phyloP scores from a whole-genome alignment of 2,113 vertebrate genomes.

The Poecilia latipinna region DNA sequence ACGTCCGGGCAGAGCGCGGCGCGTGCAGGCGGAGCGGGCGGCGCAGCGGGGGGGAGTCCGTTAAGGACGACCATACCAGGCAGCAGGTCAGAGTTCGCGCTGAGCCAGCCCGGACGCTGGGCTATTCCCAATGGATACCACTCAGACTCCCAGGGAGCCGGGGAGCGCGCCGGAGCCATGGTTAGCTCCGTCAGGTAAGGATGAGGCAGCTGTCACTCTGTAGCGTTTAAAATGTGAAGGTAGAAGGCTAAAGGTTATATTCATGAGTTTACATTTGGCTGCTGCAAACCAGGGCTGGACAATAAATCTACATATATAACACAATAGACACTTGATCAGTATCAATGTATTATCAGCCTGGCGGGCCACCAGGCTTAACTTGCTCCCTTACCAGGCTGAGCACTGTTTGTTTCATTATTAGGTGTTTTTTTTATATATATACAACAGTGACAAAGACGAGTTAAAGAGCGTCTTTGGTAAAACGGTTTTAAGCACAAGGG shows the following conservation, averaged over 20 bases:
- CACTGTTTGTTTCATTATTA: too few species aligned
- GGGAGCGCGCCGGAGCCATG: slow-evolving; percentile 83
- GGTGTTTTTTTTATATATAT: too few species aligned
- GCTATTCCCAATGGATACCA: slow-evolving; percentile 91
- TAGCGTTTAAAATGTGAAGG: too few species aligned
- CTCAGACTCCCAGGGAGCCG: slow-evolving; percentile 66
- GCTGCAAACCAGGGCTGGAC: too few species aligned
- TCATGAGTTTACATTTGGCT: not conserved
- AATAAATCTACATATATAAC: too few species aligned
- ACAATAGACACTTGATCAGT: too few species aligned
- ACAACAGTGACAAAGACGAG: too few species aligned
- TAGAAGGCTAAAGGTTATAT: not conserved
- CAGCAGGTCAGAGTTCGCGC: slow-evolving; percentile 93
- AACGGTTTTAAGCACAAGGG: too few species aligned
- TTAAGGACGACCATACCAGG: slow-evolving; percentile 91
- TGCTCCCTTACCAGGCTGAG: too few species aligned
- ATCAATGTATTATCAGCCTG: too few species aligned
- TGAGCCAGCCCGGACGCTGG: slow-evolving; percentile 87
- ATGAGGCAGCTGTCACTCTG: not conserved
- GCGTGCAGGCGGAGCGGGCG: slow-evolving; percentile 61
- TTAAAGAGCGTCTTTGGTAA: too few species aligned
- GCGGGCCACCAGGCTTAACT: too few species aligned
- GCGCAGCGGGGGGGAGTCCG: slow-evolving; percentile 83
- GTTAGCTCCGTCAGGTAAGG: slow-evolving; percentile 91
- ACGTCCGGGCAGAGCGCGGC: slow-evolving; percentile 11